Evolutionary conservation across 2,113 vertebrate genomes (phyloP), one percentile per base, ranked within the genome.

Genomic region (Meles meles): DNA sequence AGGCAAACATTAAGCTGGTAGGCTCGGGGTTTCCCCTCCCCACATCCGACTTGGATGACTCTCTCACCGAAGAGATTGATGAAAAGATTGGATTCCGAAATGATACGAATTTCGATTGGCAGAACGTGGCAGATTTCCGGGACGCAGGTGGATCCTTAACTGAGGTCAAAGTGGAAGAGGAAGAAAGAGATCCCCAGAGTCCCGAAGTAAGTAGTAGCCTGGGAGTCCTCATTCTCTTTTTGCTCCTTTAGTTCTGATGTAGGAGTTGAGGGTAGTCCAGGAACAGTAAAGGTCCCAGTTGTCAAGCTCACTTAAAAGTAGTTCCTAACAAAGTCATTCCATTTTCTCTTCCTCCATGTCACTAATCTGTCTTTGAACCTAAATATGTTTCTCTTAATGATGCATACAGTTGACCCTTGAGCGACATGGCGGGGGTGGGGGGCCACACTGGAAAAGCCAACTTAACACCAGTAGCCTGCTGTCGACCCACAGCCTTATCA

Each of bases 141-240:
- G 99, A 99, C 98, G 99, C 99, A 0, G 98, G 98, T 61, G 99
- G 99, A 84, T 99, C 99, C 39, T 98, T 99, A 94, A 99, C 98
- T 1, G 99, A 99, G 93, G 99, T 99, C 92, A 99, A 99, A 98
- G 99, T 99, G 91, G 99, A 99, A 98, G 99, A 99, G 3, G 99
- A 99, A 90, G 98, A 99, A 83, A 98, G 99, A 74, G 99, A 99
- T 81, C 98, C 99, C 0, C 98, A 98, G 93, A 99, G 99, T 98
- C 99, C 99, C 29, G 99, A 99, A 96, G 99, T 99, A 94, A 99
- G 99, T 98, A 49, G 61, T n/a, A 21, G 52, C 31, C 34, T 7
- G 0, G 10, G 87, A 52, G 34, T 12, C 42, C 31, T n/a, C 17
- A 52, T 89, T 77, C 52, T 72, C 7, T 23, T 29, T 80, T 44